Percentiles rank a stretch among this genome's conserved stretches.
phyloP scores from a whole-genome alignment of 2,888 invertebrate genomes.

The Cantharis flavilabris region DNA sequence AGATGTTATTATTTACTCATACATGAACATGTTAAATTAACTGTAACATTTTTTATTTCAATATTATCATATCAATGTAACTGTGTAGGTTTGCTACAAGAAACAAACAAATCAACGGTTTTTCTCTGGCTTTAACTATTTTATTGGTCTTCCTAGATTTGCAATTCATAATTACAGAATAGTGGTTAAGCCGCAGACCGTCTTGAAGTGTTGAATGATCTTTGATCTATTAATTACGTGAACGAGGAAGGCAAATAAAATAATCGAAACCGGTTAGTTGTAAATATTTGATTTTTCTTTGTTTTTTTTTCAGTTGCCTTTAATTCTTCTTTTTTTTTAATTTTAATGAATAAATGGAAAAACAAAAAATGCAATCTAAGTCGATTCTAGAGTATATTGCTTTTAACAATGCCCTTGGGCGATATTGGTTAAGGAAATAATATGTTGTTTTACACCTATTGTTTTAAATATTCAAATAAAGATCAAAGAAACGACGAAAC shows the following conservation, averaged over 20 bases:
- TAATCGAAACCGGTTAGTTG: not conserved
- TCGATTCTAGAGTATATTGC: too few species aligned
- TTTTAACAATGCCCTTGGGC: too few species aligned
- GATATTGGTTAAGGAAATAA: too few species aligned
- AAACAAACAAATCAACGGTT: not conserved
- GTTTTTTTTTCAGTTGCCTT: not conserved
- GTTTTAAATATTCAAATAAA: too few species aligned
- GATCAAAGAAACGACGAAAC: too few species aligned
- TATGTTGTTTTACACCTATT: too few species aligned
- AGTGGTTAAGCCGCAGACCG: not conserved
- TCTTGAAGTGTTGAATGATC: not conserved
- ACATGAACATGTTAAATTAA: slow-evolving; percentile 16
- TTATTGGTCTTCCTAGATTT: not conserved
- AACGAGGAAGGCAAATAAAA: not conserved
- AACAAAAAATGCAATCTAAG: too few species aligned
- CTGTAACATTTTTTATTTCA: not conserved
- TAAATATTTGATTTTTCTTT: too few species aligned
- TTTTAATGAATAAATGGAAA: too few species aligned
- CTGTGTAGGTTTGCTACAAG: not conserved
- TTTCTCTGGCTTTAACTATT: not conserved
- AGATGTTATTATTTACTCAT: slow-evolving; percentile 18
- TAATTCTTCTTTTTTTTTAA: too few species aligned
- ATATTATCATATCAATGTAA: not conserved
- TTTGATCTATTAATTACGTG: not conserved
- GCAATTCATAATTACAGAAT: not conserved